These are phyloP conservation scores for Benthosema pterotum DNA, from an alignment of 2,797 vertebrate species.

Conservation along the genomic window DNA sequence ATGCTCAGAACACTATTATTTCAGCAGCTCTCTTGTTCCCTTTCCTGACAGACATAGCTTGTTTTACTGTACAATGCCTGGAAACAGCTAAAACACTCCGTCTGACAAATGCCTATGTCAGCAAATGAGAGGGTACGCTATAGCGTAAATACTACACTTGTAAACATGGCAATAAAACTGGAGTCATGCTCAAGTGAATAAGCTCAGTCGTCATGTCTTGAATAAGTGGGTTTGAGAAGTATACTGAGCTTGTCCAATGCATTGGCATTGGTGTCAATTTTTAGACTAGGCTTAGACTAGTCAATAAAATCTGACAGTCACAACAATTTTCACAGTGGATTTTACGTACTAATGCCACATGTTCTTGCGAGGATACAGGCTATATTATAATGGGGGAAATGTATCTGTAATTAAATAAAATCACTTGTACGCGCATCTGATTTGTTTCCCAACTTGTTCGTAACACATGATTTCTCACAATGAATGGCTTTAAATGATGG, in stretches of 20 bases:
- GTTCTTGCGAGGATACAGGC: no score
- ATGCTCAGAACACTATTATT: neutral
- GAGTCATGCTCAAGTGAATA: constrained; percentile 9
- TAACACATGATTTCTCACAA: no score
- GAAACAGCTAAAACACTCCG: constrained; percentile 43
- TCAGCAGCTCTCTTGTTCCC: constrained; percentile 39
- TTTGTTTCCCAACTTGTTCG: no score
- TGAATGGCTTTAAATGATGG: no score
- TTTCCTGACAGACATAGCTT: constrained; percentile 39
- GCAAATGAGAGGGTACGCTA: constrained; percentile 61
- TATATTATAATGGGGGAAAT: constrained; percentile 10
- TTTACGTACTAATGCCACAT: neutral
- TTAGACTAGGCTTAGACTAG: constrained; percentile 48
- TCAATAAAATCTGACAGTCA: constrained; percentile 11
- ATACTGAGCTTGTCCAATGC: constrained; percentile 18
- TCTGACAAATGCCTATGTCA: constrained; percentile 45
- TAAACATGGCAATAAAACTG: constrained; percentile 49
- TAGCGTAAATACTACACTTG: constrained; percentile 41
- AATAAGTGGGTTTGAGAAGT: constrained; percentile 14
- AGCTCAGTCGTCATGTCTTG: constrained; percentile 21
- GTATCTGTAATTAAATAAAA: neutral
- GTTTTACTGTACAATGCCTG: constrained; percentile 45
- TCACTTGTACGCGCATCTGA: neutral
- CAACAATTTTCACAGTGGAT: constrained; percentile 5
- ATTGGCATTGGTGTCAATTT: constrained; percentile 42